Percentiles rank a stretch among this genome's conserved stretches.
These are phyloP conservation scores for Thecophora atra DNA, from an alignment of 2,888 invertebrate genomes.

Conservation along the genomic window DNA sequence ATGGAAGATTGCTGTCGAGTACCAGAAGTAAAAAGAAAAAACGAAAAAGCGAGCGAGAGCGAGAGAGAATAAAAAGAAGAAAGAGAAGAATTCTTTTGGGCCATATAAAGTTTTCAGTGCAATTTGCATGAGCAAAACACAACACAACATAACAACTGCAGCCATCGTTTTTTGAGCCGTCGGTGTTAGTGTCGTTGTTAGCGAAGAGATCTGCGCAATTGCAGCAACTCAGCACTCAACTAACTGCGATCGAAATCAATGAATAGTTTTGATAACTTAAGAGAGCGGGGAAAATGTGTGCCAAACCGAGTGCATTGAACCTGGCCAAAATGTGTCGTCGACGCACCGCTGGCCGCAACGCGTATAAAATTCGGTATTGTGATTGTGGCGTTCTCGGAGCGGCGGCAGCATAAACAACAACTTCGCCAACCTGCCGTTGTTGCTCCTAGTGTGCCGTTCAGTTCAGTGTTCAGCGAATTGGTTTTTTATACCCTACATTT, in stretches of 20 bases:
- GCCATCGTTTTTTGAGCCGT: not conserved
- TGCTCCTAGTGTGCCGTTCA: not conserved
- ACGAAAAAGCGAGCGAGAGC: no score
- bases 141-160: not conserved
- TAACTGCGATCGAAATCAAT: conserved; percentile 23
- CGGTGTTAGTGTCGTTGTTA: not conserved
- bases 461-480: not conserved
- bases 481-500: no score
- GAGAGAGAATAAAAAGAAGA: not conserved
- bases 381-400: not conserved
- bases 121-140: not conserved
- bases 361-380: conserved; percentile 23
- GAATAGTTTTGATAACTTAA: conserved; percentile 28
- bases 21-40: no score
- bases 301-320: conserved; percentile 36
- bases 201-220: not conserved
- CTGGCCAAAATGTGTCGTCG: conserved; percentile 11
- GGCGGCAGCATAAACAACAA: not conserved
- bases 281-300: conserved; percentile 34
- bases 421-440: not conserved
- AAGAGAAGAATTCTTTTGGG: no score
- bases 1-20: not conserved
- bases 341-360: not conserved
- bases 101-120: not conserved
- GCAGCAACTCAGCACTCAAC: not conserved